phyloP scores from a whole-genome alignment of 2,888 invertebrate genomes.

The Habroteleia sp. region DNA sequence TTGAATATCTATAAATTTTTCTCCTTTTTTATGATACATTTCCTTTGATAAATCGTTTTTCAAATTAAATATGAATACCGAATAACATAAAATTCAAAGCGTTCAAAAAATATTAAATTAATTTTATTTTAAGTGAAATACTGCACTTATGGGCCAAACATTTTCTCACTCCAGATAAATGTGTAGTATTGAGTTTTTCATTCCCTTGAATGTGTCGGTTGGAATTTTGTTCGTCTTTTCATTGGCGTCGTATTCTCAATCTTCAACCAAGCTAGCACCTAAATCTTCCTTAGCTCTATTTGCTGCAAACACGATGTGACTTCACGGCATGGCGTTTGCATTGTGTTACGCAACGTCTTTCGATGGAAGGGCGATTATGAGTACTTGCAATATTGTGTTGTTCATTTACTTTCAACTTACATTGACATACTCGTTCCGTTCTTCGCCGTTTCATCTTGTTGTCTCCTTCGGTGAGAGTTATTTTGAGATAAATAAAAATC shows the following conservation, averaged over 20 bases:
- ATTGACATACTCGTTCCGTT: conserved; percentile 27
- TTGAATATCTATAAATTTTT: too few species aligned
- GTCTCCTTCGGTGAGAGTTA: conserved; percentile 12
- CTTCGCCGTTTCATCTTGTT: conserved; percentile 10
- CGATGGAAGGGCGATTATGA: conserved; percentile 44
- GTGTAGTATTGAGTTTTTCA: conserved; percentile 30
- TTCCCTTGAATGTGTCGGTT: conserved; percentile 7
- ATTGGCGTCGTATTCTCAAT: conserved; percentile 21
- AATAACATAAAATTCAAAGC: too few species aligned
- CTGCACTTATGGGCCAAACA: too few species aligned
- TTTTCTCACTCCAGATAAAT: conserved; percentile 16
- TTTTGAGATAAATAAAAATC: too few species aligned
- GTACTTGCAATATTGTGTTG: conserved; percentile 24
- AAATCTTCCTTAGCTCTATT: conserved; percentile 36
- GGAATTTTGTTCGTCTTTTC: conserved; percentile 35
- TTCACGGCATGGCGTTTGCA: conserved; percentile 27
- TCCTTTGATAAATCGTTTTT: too few species aligned
- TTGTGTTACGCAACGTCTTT: conserved; percentile 34
- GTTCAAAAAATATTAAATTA: too few species aligned
- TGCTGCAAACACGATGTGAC: conserved; percentile 29
- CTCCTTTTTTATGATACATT: too few species aligned
- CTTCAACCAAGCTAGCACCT: conserved; percentile 23
- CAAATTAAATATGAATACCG: too few species aligned
- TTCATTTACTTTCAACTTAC: conserved; percentile 43
- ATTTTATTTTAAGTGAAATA: too few species aligned